Evolutionary conservation across 1,140 invertebrate species (phyloP).

Genomic region (Bombus superbus): DNA sequence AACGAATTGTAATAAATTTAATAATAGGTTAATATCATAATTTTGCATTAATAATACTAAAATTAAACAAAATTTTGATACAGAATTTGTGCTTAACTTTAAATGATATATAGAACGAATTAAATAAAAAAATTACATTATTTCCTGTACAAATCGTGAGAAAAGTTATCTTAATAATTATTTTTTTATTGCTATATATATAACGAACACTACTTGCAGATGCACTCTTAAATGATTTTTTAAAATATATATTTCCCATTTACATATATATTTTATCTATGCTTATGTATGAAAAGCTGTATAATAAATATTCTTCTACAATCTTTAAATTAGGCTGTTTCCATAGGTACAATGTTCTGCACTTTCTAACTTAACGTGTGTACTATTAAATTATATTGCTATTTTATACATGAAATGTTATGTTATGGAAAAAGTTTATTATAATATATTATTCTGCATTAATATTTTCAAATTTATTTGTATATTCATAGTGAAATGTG

Average conservation of each 20-base stretch:
- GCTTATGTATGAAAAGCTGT: conserved; percentile 41
- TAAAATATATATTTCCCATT: conserved; percentile 16
- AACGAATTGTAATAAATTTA: conserved; percentile 35
- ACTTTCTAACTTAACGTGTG: conserved; percentile 29
- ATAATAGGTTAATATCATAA: conserved; percentile 42
- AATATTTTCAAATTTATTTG: conserved; percentile 21
- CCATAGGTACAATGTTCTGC: conserved; percentile 25
- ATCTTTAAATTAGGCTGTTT: conserved; percentile 39
- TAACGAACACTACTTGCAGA: conserved; percentile 24
- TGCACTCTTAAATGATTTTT: conserved; percentile 29
- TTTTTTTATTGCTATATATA: conserved; percentile 48
- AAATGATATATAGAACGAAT: conserved; percentile 19
- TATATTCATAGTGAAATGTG: conserved; percentile 3
- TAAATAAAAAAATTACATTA: conserved; percentile 26
- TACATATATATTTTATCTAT: conserved; percentile 36
- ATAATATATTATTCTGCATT: conserved; percentile 7
- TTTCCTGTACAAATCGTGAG: conserved; percentile 41
- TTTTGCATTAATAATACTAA: conserved; percentile 33
- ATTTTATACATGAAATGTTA: neutral
- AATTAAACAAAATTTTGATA: conserved; percentile 43
- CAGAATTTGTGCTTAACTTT: conserved; percentile 42
- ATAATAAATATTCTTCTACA: conserved; percentile 53
- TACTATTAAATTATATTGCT: conserved; percentile 25
- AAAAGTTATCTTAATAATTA: conserved; percentile 42
- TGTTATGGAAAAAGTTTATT: conserved; percentile 23